Percentiles rank a stretch among this genome's conserved stretches.
These are phyloP conservation scores for Polydrusus cervinus DNA, from an alignment of 2,888 invertebrate species.

Conservation along the genomic window DNA sequence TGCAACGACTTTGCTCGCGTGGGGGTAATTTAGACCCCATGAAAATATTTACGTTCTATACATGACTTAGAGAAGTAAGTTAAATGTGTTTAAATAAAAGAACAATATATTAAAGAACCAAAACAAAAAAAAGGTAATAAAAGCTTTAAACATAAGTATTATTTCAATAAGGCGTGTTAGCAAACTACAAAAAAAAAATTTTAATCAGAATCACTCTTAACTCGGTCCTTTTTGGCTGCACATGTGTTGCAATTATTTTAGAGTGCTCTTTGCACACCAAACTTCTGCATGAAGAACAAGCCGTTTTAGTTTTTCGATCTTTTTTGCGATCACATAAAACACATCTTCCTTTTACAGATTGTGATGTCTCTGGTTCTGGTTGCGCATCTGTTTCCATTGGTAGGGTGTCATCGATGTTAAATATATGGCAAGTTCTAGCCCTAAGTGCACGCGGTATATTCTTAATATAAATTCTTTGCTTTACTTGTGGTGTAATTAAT, in stretches of 20 bases:
- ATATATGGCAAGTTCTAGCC: no score
- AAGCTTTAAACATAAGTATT: no score
- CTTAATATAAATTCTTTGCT: no score
- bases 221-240: background rate
- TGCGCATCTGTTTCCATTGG: no score
- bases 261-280: slow-evolving; percentile 7
- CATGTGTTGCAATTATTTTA: background rate
- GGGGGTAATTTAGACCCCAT: background rate
- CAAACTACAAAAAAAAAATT: background rate
- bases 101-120: no score
- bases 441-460: no score
- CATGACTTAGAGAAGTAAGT: background rate
- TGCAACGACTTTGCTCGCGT: background rate
- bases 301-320: slow-evolving; percentile 5
- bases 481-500: no score
- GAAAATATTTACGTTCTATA: background rate
- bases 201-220: no score
- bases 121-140: no score
- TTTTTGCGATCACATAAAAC: background rate
- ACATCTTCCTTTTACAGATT: background rate
- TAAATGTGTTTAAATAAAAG: background rate
- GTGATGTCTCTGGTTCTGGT: background rate
- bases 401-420: no score
- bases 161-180: no score
- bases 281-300: background rate